Evolutionary conservation across 2,797 vertebrate genomes (phyloP), one percentile per base, ranked within the genome.

Genomic region (Anguilla obscura): DNA sequence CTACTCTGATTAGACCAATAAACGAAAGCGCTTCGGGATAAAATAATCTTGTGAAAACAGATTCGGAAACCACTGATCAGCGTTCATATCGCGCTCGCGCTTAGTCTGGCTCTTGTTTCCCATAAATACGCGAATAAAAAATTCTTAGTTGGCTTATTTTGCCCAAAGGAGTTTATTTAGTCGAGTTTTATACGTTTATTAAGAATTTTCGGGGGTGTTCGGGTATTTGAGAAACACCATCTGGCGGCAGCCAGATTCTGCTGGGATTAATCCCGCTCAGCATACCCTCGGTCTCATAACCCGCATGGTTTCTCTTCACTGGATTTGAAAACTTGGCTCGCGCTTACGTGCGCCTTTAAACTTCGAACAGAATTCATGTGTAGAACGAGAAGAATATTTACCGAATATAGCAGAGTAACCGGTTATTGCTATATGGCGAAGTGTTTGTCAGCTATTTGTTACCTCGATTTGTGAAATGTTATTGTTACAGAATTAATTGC

Each of bases 141-240:
- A 24, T 80, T 24, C 76, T 50, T 48, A 80, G 48, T 80, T 80
- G 18, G 40, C 76, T 45, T 48, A 21, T 80, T 80, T 80, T 48
- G 76, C 40, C 8, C 76, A n/a, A 48, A 80, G 36, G 76, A 24
- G 21, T 80, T 36, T 80, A 40, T 94, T 94, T 93, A 90, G 92
- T 90, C 93, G 91, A 27, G 54, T 88, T 86, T 87, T 93, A 91
- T 93, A 21, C 45, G 93, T 93, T 66, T 93, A 94, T 93, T 93
- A 94, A 92, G 89, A 89, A 85, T 87, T 92, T 91, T 94, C 93
- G 94, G 92, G 93, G 92, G 94, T 94, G 56, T 56, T 56, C 18
- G 71, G 36, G 86, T 91, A 93, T 92, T 92, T 90, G 90, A 91
- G 90, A 90, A 93, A 94, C 91, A 92, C 94, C 94, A 93, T 95